These are phyloP conservation scores for Lepidurus couesii DNA, from an alignment of 1,140 invertebrate species.

Conservation along the genomic window DNA sequence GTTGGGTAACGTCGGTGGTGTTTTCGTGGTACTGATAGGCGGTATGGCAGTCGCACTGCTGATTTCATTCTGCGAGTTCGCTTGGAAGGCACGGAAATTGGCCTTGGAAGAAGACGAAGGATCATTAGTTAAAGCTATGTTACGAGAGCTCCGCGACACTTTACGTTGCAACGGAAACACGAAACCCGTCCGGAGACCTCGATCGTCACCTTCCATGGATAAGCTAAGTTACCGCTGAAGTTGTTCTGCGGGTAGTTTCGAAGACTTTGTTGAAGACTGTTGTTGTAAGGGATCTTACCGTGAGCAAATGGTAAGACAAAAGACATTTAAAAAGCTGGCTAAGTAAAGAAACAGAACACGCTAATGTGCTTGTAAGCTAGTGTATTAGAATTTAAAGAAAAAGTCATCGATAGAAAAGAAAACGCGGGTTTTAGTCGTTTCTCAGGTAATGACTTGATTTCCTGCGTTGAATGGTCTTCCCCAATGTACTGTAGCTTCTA, in stretches of 20 bases:
- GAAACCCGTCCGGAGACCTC: conserved; percentile 38
- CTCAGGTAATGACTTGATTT: no score
- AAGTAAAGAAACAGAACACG: no score
- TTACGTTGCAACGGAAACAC: conserved; percentile 41
- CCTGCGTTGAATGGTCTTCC: no score
- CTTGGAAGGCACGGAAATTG: conserved; percentile 72
- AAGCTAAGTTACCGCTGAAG: conserved; percentile 5
- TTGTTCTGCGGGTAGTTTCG: background rate
- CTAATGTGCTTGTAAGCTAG: no score
- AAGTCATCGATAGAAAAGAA: no score
- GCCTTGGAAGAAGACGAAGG: conserved; percentile 64
- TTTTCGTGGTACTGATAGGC: conserved; percentile 71
- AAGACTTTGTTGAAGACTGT: background rate
- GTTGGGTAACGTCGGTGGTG: conserved; percentile 78
- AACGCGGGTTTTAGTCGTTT: no score
- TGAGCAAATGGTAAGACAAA: background rate
- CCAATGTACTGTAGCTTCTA: no score
- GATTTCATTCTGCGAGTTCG: conserved; percentile 60
- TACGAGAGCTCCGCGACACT: conserved; percentile 39
- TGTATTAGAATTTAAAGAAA: no score
- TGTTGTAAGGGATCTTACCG: background rate
- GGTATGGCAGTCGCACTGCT: conserved; percentile 43
- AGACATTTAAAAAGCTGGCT: background rate
- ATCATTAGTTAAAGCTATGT: conserved; percentile 40
- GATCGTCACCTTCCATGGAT: conserved; percentile 4